Conservation (phyloP, 2,113 vertebrate species). For the Dendrocopos noguchii region DNA sequence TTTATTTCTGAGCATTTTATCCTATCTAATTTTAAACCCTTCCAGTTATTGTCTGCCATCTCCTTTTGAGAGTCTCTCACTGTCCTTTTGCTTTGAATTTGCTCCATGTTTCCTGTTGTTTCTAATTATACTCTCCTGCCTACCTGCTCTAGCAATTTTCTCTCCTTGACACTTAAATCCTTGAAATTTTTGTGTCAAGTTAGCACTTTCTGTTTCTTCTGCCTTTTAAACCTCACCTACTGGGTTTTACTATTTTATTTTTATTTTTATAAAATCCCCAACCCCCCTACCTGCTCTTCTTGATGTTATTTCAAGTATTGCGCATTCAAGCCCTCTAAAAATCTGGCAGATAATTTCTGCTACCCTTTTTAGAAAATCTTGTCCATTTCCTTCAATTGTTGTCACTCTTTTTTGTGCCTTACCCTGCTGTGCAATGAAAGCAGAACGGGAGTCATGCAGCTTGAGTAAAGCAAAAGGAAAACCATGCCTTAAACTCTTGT, state of each 20-base stretch:
- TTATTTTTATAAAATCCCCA: not conserved
- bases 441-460: not conserved
- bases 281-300: not conserved
- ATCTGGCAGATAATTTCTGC: not conserved
- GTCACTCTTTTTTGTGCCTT: not conserved
- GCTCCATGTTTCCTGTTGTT: not conserved
- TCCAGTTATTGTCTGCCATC: not conserved
- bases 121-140: constrained; percentile 33
- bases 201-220: not conserved
- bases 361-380: not conserved
- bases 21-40: not conserved
- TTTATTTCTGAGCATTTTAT: not conserved
- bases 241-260: not conserved
- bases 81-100: constrained; percentile 1
- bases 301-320: not conserved
- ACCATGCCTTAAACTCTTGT: not conserved
- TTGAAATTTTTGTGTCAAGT: constrained; percentile 23
- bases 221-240: constrained; percentile 23
- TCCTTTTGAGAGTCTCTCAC: not conserved
- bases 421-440: not conserved
- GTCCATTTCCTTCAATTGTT: not conserved
- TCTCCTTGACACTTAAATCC: not conserved
- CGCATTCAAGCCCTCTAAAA: not conserved
- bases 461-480: not conserved
- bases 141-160: constrained; percentile 35